Evolutionary conservation across 2,113 vertebrate genomes (phyloP).

Genomic region (Anhinga anhinga): DNA sequence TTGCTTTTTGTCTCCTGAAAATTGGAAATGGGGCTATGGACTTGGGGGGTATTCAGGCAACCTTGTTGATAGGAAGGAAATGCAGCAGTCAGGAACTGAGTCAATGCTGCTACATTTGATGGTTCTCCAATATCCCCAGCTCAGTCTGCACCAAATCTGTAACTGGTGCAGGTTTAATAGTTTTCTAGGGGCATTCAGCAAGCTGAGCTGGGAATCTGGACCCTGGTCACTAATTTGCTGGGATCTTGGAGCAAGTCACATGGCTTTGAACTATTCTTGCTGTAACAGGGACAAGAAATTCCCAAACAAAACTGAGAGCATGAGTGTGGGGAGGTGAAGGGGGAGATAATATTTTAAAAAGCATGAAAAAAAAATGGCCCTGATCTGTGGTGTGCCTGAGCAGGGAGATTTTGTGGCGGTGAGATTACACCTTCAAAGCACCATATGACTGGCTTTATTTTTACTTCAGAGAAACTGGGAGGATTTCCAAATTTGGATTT

Average conservation of each 20-base stretch:
- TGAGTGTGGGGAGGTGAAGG: neutral
- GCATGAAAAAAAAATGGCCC: neutral
- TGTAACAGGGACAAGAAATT: neutral
- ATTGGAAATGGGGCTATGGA: neutral
- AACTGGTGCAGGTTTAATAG: neutral
- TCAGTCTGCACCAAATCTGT: neutral
- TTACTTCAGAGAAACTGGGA: constrained; percentile 69
- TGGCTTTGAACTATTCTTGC: neutral
- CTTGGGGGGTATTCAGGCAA: neutral
- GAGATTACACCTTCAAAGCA: constrained; percentile 65
- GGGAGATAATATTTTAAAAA: neutral
- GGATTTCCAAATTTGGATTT: constrained; percentile 73
- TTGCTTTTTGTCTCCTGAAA: neutral
- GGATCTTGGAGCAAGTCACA: neutral
- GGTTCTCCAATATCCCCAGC: neutral
- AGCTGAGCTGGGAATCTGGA: neutral
- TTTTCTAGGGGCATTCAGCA: neutral
- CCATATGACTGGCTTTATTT: constrained; percentile 68
- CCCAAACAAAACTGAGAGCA: neutral
- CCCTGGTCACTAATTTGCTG: neutral
- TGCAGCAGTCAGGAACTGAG: neutral
- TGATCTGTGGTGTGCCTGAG: neutral
- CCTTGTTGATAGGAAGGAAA: neutral
- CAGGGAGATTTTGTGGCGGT: neutral
- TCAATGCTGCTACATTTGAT: neutral